Percentiles rank a stretch among this genome's conserved stretches.
Conservation (phyloP, 1,140 invertebrate genomes). For the Bombus breviceps region DNA sequence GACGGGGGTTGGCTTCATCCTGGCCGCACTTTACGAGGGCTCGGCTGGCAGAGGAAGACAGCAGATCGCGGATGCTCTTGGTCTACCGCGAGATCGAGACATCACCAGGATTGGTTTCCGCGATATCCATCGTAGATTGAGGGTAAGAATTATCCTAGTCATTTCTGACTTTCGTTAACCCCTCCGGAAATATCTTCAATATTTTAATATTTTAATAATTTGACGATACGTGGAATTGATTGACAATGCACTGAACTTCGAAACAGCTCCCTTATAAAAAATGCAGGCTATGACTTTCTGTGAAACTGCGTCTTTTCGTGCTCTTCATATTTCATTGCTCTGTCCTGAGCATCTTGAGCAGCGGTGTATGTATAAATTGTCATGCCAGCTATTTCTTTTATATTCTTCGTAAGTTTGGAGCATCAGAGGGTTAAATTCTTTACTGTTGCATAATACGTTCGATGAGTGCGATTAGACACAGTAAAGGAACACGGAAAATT, state of each 20-base stretch:
- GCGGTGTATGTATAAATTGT: no score
- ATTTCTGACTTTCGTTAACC: not conserved
- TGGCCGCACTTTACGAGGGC: constrained; percentile 90
- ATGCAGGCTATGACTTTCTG: no score
- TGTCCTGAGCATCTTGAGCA: no score
- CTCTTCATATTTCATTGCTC: no score
- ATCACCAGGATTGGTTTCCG: constrained; percentile 89
- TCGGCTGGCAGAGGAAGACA: constrained; percentile 86
- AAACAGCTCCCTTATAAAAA: no score
- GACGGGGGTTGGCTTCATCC: constrained; percentile 89
- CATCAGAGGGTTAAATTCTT: no score
- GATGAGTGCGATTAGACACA: not conserved
- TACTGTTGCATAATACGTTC: not conserved
- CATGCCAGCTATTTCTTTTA: not conserved
- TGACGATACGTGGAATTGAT: no score
- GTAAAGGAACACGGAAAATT: constrained; percentile 7
- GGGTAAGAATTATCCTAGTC: constrained; percentile 83
- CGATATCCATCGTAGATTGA: constrained; percentile 89
- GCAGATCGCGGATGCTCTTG: constrained; percentile 87
- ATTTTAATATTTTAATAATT: no score
- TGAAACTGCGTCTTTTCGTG: no score
- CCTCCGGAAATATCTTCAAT: not conserved
- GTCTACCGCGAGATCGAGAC: constrained; percentile 87
- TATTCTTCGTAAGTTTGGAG: not conserved
- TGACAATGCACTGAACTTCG: no score